phyloP scores from a whole-genome alignment of 2,797 vertebrate species.

The Crenichthys baileyi region DNA sequence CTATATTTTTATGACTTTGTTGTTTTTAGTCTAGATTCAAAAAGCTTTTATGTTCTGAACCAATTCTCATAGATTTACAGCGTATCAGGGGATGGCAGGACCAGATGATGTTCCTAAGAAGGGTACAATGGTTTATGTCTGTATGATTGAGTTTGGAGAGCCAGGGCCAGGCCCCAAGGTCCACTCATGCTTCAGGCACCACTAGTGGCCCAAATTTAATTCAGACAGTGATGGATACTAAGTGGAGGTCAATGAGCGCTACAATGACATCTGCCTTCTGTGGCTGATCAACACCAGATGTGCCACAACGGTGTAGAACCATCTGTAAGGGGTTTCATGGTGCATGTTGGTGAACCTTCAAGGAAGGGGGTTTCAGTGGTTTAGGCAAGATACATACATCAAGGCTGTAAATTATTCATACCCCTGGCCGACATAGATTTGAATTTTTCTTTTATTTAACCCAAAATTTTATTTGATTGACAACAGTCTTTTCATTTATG shows the following conservation, averaged over 20 bases:
- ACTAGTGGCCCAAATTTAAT: slow-evolving; percentile 7
- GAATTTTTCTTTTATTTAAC: too few species aligned
- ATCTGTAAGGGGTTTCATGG: neutral
- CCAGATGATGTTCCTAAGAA: neutral
- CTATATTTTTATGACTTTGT: neutral
- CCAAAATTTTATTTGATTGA: too few species aligned
- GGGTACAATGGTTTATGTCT: neutral
- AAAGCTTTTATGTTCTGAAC: neutral
- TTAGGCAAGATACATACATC: neutral
- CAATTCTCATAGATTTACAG: neutral
- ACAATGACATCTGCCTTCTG: slow-evolving; percentile 5
- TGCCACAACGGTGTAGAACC: neutral
- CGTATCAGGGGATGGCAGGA: too few species aligned
- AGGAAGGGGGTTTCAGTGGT: neutral
- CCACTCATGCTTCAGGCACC: neutral
- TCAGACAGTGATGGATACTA: slow-evolving; percentile 1
- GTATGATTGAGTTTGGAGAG: slow-evolving; percentile 1
- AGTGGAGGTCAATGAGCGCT: neutral
- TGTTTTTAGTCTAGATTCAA: neutral
- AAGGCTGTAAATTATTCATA: neutral
- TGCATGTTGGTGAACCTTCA: neutral
- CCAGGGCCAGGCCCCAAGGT: neutral
- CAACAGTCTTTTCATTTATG: neutral
- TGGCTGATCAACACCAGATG: slow-evolving; percentile 6
- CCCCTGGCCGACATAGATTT: too few species aligned